Evolutionary conservation across 2,888 invertebrate genomes (phyloP).

Genomic region (Shargacucullia verbasci): DNA sequence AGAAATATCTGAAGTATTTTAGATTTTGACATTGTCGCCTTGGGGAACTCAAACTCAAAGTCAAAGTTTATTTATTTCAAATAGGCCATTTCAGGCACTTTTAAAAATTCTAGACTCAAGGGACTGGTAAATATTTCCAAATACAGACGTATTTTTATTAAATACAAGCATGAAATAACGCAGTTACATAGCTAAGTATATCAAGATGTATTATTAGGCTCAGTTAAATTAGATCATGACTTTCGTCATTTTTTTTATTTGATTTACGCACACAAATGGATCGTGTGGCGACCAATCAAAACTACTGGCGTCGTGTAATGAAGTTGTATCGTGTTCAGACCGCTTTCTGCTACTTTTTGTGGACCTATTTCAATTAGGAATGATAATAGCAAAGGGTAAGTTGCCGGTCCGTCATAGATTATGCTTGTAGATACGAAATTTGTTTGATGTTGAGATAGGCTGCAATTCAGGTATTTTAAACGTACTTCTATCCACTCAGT

Average conservation of each 20-base stretch:
- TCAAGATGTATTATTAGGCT: conserved; percentile 69
- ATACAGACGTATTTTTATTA: conserved; percentile 1
- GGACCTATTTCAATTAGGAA: conserved; percentile 74
- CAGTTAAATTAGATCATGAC: conserved; percentile 75
- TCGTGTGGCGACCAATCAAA: conserved; percentile 68
- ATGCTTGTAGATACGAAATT: conserved; percentile 28
- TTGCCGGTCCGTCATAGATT: conserved; percentile 65
- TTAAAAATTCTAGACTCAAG: too few relatives aligned
- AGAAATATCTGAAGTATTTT: too few relatives aligned
- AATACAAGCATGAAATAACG: conserved; percentile 7
- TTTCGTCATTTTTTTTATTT: conserved; percentile 65
- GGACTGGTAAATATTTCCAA: not conserved
- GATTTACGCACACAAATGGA: conserved; percentile 67
- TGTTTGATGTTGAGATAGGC: not conserved
- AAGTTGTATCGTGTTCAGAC: conserved; percentile 69
- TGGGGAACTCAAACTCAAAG: too few relatives aligned
- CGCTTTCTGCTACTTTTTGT: conserved; percentile 70
- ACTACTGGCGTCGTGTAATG: conserved; percentile 64
- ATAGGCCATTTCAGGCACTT: too few relatives aligned
- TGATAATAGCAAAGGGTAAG: conserved; percentile 76
- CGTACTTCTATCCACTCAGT: too few relatives aligned
- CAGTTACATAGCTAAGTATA: conserved; percentile 45
- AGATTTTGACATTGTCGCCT: too few relatives aligned
- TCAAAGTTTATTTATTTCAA: too few relatives aligned
- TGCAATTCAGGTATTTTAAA: too few relatives aligned